These are phyloP conservation scores for Eristalis intricaria DNA, from an alignment of 2,888 invertebrate genomes.

Conservation along the genomic window DNA sequence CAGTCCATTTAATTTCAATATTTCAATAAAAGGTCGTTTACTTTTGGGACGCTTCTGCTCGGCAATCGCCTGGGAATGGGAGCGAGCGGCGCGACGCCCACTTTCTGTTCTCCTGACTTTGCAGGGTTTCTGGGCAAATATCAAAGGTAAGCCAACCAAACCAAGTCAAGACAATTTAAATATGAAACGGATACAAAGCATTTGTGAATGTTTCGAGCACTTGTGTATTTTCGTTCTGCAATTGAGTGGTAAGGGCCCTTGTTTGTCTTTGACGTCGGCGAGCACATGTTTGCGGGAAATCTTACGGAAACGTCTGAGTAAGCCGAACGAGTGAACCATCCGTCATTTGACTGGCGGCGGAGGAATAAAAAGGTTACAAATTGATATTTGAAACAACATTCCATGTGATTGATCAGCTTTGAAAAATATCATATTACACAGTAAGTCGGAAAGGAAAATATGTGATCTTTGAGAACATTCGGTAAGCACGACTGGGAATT, in stretches of 20 bases:
- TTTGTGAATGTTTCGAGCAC: neutral
- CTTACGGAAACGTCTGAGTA: neutral
- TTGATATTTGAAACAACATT: no score
- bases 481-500: no score
- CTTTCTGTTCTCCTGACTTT: neutral
- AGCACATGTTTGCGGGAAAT: neutral
- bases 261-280: neutral
- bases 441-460: no score
- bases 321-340: neutral
- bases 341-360: neutral
- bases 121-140: neutral
- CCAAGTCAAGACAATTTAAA: neutral
- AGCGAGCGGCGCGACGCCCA: neutral
- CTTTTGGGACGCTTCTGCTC: neutral
- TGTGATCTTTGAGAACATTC: no score
- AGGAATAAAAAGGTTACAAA: no score
- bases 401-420: no score
- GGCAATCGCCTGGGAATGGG: neutral
- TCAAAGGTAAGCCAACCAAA: neutral
- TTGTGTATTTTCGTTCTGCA: neutral
- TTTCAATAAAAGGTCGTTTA: slow-evolving; percentile 7
- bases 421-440: no score
- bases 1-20: slow-evolving; percentile 1
- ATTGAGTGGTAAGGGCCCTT: neutral
- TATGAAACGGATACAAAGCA: neutral